Base-by-base conservation (phyloP, 2,797 vertebrate species). In the Pampus argenteus region DNA sequence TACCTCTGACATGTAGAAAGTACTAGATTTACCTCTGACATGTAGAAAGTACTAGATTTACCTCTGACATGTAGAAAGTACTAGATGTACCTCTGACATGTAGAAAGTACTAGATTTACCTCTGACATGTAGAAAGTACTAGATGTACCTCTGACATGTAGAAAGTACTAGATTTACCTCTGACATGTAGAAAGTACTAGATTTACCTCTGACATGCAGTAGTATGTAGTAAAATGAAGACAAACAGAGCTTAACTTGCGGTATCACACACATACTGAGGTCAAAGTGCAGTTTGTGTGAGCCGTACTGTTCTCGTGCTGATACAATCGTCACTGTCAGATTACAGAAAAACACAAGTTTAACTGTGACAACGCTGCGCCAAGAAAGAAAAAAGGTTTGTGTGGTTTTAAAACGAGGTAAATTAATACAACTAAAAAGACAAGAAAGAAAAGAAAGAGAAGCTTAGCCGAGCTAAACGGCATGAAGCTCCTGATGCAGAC, bases 381-480 rank as follows among this genome's bases (percentile, higher is more conserved):
- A 52, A 25, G 9, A 42, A 36, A 1, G 20, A 26, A 6, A 29
- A 6, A 29, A 1, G 29, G 29, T 31, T 31, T 31, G 29, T 31
- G n/a, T n/a, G n/a, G n/a, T n/a, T n/a, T n/a, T n/a, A n/a, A n/a
- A n/a, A n/a, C n/a, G 29, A 31, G 29, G 28, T 5, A 29, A 29
- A 29, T 29, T 29, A 29, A 29, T 29, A 29, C 28, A 1, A 29
- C 28, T 29, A 29, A 29, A 29, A 29, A 29, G 28, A 29, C 7
- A 29, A 47, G 48, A 61, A 40, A 31, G 0, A 25, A 50, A 34
- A 31, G 57, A 57, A 73, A 77, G 58, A 42, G 42, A 69, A 25
- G 78, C 74, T 84, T 57, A 75, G 49, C 34, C 2, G 56, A 47
- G 68, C 62, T 71, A 62, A 79, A 56, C 9, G 18, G 47, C 11